Percentiles rank a stretch among this genome's conserved stretches.
Conservation (phyloP, 2,888 invertebrate genomes). For the Meteorus cinctellus region DNA sequence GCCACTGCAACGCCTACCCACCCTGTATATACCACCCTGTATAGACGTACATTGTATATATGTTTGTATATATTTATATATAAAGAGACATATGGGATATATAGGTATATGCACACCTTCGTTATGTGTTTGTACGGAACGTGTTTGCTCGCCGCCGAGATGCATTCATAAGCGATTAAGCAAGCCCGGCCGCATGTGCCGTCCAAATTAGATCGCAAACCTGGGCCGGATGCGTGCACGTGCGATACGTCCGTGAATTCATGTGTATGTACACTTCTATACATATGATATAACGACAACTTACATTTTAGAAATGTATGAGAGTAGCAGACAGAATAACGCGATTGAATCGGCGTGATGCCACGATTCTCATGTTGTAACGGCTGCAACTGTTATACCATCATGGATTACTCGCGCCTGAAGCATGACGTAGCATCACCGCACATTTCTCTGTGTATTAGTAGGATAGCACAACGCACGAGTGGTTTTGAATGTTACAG, state of each 20-base stretch:
- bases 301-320: slow-evolving; percentile 20
- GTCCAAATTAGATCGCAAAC: slow-evolving; percentile 50
- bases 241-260: slow-evolving; percentile 15
- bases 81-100: slow-evolving; percentile 27
- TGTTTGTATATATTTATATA: slow-evolving; percentile 33
- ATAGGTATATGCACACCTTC: neutral
- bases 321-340: slow-evolving; percentile 10
- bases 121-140: slow-evolving; percentile 27
- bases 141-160: slow-evolving; percentile 51
- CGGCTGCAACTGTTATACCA: slow-evolving; percentile 28
- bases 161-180: slow-evolving; percentile 61
- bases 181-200: slow-evolving; percentile 43
- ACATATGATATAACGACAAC: neutral
- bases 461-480: neutral
- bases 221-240: slow-evolving; percentile 36
- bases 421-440: neutral
- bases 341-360: slow-evolving; percentile 24
- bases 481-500: slow-evolving; percentile 5
- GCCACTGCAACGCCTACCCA: slow-evolving; percentile 15
- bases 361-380: slow-evolving; percentile 25
- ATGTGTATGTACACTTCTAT: slow-evolving; percentile 7
- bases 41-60: neutral
- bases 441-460: slow-evolving; percentile 3
- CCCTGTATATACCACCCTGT: slow-evolving; percentile 15
- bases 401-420: slow-evolving; percentile 1